phyloP scores from a whole-genome alignment of 2,888 invertebrate species.

The Rapana venosa region DNA sequence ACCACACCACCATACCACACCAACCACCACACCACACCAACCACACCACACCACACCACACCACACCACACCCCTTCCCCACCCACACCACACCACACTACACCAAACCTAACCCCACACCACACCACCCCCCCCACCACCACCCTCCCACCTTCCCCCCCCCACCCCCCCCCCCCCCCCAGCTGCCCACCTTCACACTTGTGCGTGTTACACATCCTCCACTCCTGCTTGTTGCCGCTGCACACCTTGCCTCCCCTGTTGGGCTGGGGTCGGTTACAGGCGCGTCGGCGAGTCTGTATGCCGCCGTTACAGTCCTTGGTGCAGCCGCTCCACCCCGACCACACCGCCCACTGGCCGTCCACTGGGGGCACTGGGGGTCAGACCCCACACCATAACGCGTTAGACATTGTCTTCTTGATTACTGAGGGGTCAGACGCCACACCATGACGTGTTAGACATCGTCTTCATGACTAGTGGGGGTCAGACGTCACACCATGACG shows the following conservation, averaged over 20 bases:
- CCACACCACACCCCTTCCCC: background rate
- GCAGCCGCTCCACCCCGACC: constrained; percentile 90
- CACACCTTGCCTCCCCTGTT: constrained; percentile 81
- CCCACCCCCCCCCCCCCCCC: background rate
- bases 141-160: background rate
- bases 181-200: constrained; percentile 66
- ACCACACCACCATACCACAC: background rate
- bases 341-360: constrained; percentile 79
- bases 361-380: constrained; percentile 79
- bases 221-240: constrained; percentile 86
- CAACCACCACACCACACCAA: background rate
- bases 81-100: background rate
- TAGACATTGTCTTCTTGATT: background rate
- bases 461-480: too few relatives aligned
- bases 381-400: background rate
- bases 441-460: too few relatives aligned
- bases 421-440: too few relatives aligned
- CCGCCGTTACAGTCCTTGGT: constrained; percentile 86
- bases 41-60: background rate
- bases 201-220: constrained; percentile 85
- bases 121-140: background rate
- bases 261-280: constrained; percentile 86
- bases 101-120: too few relatives aligned
- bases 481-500: too few relatives aligned
- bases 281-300: constrained; percentile 82